Evolutionary conservation across 2,888 invertebrate species (phyloP).

Genomic region (Heteromurus nitidus): DNA sequence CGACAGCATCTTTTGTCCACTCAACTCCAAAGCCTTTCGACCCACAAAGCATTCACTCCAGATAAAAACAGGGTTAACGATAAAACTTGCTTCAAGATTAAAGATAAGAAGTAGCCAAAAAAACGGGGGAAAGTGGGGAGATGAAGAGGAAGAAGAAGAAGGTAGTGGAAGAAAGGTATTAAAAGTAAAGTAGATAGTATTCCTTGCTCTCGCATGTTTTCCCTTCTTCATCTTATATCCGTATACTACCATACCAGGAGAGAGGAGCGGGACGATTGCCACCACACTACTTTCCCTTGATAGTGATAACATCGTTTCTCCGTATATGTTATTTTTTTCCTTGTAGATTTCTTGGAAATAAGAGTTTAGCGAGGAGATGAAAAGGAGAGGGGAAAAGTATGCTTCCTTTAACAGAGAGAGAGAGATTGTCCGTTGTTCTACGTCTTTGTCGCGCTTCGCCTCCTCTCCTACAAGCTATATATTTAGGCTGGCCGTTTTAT

Average conservation of each 20-base stretch:
- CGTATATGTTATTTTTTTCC: background rate
- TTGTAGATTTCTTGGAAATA: background rate
- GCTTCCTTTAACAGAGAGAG: background rate
- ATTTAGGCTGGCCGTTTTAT: background rate
- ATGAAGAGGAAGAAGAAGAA: background rate
- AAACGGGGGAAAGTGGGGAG: conserved; percentile 22
- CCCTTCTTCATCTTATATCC: background rate
- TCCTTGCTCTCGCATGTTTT: background rate
- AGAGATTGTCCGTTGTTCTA: conserved; percentile 1
- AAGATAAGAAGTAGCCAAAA: conserved; percentile 64
- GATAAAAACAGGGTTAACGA: conserved; percentile 51
- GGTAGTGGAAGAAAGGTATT: conserved; percentile 11
- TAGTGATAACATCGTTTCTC: conserved; percentile 1
- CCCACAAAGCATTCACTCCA: conserved; percentile 51
- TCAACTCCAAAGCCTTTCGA: conserved; percentile 57
- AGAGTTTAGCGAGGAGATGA: background rate
- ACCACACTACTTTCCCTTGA: background rate
- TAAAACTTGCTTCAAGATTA: conserved; percentile 60
- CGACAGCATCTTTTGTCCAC: conserved; percentile 65
- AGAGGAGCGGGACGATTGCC: too few species aligned
- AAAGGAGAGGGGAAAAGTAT: conserved; percentile 3
- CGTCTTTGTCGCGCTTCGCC: background rate
- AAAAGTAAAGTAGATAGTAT: background rate
- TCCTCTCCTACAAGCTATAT: background rate
- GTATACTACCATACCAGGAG: background rate